Evolutionary conservation across 2,888 invertebrate species (phyloP).

Genomic region (Podabrus alpinus): DNA sequence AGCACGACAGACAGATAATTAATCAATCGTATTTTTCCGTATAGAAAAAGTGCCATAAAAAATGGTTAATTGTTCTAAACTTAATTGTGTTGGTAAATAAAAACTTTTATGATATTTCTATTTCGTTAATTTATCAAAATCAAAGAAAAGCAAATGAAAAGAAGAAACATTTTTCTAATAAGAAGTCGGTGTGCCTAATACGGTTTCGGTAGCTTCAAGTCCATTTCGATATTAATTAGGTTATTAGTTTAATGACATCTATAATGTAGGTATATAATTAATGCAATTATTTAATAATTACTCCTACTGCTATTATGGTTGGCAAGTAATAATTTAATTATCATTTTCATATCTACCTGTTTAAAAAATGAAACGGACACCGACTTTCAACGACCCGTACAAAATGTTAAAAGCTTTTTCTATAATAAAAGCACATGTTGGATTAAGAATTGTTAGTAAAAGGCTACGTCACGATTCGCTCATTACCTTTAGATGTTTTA

Average conservation of each 20-base stretch:
- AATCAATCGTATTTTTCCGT: not conserved
- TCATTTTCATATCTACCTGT: not conserved
- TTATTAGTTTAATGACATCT: not conserved
- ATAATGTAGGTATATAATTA: not conserved
- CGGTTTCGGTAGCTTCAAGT: not conserved
- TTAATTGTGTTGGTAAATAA: not conserved
- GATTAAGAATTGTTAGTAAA: slow-evolving; percentile 32
- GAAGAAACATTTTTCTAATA: not conserved
- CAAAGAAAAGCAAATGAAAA: not conserved
- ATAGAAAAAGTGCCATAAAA: not conserved
- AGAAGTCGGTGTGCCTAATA: too few species aligned
- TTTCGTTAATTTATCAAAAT: not conserved
- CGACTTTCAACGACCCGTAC: not conserved
- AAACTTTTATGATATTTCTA: not conserved
- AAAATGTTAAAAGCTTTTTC: slow-evolving; percentile 22
- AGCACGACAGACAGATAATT: not conserved
- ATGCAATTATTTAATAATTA: not conserved
- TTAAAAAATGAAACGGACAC: not conserved
- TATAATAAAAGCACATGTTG: slow-evolving; percentile 26
- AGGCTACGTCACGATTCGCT: slow-evolving; percentile 49
- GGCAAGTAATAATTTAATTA: not conserved
- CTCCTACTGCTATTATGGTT: not conserved
- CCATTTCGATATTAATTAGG: not conserved
- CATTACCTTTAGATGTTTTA: slow-evolving; percentile 52
- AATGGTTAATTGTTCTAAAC: not conserved